phyloP scores from a whole-genome alignment of 2,797 vertebrate species.

The Balearica regulorum region DNA sequence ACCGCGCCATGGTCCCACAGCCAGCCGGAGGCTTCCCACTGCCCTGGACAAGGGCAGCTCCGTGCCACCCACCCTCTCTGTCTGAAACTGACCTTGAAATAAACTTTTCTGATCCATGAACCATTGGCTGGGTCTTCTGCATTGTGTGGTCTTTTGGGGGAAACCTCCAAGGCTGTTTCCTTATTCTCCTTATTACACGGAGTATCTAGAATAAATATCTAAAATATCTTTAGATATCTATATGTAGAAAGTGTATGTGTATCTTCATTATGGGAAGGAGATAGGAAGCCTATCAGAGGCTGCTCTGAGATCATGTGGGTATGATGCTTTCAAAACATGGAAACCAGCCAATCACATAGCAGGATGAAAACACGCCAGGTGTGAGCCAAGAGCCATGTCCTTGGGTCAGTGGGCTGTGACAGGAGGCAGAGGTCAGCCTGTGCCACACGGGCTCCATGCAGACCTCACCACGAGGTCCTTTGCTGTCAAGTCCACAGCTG shows the following conservation, averaged over 20 bases:
- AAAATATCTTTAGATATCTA: too few relatives aligned
- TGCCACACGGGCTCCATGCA: neutral
- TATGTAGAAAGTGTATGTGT: too few relatives aligned
- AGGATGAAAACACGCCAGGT: neutral
- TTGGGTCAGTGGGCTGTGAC: too few relatives aligned
- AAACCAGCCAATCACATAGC: neutral
- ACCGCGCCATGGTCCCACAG: neutral
- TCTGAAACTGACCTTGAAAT: neutral
- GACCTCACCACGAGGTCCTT: rapidly evolving
- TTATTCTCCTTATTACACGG: neutral
- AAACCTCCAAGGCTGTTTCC: rapidly evolving
- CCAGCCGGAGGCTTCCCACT: neutral
- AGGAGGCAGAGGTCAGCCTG: too few relatives aligned
- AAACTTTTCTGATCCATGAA: neutral
- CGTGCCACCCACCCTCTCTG: rapidly evolving
- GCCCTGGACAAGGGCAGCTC: rapidly evolving
- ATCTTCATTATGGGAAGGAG: neutral
- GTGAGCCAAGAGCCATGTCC: neutral
- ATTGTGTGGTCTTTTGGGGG: neutral
- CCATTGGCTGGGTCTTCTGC: neutral
- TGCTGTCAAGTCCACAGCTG: neutral
- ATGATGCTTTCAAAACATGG: neutral
- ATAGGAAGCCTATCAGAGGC: neutral
- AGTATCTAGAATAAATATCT: too few relatives aligned
- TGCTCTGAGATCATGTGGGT: neutral